Evolutionary conservation across 2,888 invertebrate species (phyloP).

Genomic region (Leptinotarsa haldemani): DNA sequence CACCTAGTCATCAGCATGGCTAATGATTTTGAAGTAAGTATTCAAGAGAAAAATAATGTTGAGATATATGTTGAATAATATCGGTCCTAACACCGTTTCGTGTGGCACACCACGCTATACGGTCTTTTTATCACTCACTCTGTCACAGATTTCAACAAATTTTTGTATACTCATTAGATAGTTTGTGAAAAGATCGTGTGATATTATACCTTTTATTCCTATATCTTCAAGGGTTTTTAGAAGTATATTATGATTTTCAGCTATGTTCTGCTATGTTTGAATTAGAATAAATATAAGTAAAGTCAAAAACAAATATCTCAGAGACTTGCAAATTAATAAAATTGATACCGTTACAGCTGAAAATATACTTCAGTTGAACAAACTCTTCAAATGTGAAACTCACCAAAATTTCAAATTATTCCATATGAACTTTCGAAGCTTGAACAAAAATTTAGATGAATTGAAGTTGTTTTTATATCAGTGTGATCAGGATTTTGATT

Average conservation of each 20-base stretch:
- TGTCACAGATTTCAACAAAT: background rate
- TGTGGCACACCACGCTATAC: background rate
- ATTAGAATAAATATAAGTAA: too few species aligned
- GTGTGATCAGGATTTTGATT: too few species aligned
- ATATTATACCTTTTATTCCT: background rate
- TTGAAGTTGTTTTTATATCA: too few species aligned
- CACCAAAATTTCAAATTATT: too few species aligned
- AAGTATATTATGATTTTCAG: background rate
- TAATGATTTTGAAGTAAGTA: background rate
- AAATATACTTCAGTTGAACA: too few species aligned
- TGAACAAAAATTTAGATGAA: too few species aligned
- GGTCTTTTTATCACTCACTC: background rate
- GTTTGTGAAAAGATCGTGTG: background rate
- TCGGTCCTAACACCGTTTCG: constrained; percentile 7
- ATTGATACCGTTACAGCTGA: too few species aligned
- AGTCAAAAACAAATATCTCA: too few species aligned
- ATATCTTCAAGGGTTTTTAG: constrained; percentile 2
- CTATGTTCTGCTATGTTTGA: too few species aligned
- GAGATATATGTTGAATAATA: constrained; percentile 7
- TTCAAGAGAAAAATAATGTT: background rate
- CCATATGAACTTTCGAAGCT: too few species aligned
- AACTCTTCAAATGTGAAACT: constrained; percentile 5
- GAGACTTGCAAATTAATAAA: too few species aligned
- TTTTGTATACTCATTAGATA: background rate
- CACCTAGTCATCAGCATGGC: background rate